These are phyloP conservation scores for Flexamia atlantica DNA, from an alignment of 2,888 invertebrate genomes.

Conservation along the genomic window DNA sequence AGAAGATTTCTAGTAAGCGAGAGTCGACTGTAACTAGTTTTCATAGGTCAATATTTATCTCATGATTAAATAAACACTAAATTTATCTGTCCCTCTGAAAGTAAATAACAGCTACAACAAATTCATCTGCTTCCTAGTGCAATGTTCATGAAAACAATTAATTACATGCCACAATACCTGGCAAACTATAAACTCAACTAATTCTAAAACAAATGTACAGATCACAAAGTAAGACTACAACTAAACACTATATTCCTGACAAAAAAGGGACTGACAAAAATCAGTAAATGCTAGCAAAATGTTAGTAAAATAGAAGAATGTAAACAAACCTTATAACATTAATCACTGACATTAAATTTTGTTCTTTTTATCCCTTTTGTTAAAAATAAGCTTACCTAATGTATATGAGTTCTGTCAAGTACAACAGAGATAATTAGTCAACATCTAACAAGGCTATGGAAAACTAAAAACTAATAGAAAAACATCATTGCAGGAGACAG, in stretches of 20 bases:
- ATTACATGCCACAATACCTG: neutral
- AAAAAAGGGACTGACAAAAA: no score
- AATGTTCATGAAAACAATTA: neutral
- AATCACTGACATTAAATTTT: neutral
- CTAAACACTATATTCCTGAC: neutral
- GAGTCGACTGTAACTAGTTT: neutral
- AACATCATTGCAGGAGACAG: no score
- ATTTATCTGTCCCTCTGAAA: neutral
- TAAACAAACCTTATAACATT: neutral
- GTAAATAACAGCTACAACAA: neutral
- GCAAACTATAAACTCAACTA: slow-evolving; percentile 36
- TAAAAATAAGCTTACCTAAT: neutral
- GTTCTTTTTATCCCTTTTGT: neutral
- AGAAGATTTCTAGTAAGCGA: no score
- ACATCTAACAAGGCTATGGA: no score
- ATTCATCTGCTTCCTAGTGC: neutral
- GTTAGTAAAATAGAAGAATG: neutral
- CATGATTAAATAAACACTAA: neutral
- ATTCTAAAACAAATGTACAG: slow-evolving; percentile 46
- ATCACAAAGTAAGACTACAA: slow-evolving; percentile 52
- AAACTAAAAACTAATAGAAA: no score
- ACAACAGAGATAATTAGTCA: neutral
- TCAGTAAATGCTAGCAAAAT: neutral
- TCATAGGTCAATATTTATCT: neutral
- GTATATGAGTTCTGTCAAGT: neutral